Evolutionary conservation across 2,888 invertebrate genomes (phyloP), one percentile per base, ranked within the genome.

Genomic region (Tipula confusa): DNA sequence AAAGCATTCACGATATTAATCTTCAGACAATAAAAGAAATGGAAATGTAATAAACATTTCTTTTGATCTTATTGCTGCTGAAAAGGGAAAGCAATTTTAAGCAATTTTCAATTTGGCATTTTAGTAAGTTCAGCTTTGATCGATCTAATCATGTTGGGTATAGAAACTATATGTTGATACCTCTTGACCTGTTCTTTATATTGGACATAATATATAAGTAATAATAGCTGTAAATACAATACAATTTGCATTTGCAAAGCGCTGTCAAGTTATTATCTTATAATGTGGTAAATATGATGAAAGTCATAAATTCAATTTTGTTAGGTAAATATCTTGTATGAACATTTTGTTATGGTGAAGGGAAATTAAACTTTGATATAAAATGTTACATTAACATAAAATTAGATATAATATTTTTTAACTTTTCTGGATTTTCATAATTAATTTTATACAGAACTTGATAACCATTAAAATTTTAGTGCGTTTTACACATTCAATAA

Each of bases 1-100:
- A 64, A 64, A 64, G 24, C 64, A 64, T 64, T 64, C 24, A 3
- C 7, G 64, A 64, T 64, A 64, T 64, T 64, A 24, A 64, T 64
- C 64, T 64, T 64, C 64, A 64, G 64, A 64, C 64, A 64, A 24
- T 64, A 64, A 64, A 64, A 64, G 64, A 64, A 64, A 64, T 64
- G 64, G 24, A 64, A 64, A 64, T 3, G 64, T 24, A 64, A 9
- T 24, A 18, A 24, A 9, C 64, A 24, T 24, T 64, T 64, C 18
- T 64, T 24, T 24, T 24, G 64, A 24, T 64, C 24, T 64, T 9
- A 9, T 9, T 64, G 13, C 9, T 13, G 38, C 33, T 24, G 48
- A 48, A 48, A 48, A 48, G 15, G 48, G 48, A 48, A 48, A 48
- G 48, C 48, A 64, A 64, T 64, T 64, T n/a, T n/a, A n/a, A 43